phyloP scores from a whole-genome alignment of 1,140 invertebrate genomes.

The Polypedilum vanderplanki region DNA sequence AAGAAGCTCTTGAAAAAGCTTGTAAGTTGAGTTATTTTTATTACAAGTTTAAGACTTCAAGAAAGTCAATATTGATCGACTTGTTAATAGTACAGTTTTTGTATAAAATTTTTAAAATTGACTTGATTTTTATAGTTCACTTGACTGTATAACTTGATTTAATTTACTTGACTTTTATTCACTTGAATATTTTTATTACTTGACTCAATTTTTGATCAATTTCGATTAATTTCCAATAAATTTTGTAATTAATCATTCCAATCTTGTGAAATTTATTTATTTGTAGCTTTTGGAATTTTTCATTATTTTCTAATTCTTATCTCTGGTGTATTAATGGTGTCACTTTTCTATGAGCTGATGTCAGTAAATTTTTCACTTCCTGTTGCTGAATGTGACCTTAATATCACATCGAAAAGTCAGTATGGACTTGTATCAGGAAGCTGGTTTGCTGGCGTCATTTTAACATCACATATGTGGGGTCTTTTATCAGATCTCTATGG shows the following conservation, averaged over 20 bases:
- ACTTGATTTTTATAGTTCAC: no score
- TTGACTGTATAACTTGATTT: no score
- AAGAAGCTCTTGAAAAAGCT: background rate
- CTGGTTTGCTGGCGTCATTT: constrained; percentile 31
- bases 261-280: no score
- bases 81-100: no score
- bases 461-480: constrained; percentile 34
- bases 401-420: constrained; percentile 32
- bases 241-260: no score
- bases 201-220: no score
- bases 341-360: background rate
- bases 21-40: background rate
- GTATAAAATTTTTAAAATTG: no score
- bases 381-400: constrained; percentile 36
- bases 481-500: constrained; percentile 34
- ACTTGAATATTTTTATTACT: no score
- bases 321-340: background rate
- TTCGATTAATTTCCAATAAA: no score
- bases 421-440: constrained; percentile 35
- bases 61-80: no score
- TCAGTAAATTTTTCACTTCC: constrained; percentile 29
- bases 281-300: constrained; percentile 1
- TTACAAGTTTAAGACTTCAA: no score
- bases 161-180: no score
- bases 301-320: background rate